A percentile compares a stretch with the other conserved stretches of the same genome.
Evolutionary conservation across 2,888 invertebrate species (phyloP).

Genomic region (Cotesia congregata): DNA sequence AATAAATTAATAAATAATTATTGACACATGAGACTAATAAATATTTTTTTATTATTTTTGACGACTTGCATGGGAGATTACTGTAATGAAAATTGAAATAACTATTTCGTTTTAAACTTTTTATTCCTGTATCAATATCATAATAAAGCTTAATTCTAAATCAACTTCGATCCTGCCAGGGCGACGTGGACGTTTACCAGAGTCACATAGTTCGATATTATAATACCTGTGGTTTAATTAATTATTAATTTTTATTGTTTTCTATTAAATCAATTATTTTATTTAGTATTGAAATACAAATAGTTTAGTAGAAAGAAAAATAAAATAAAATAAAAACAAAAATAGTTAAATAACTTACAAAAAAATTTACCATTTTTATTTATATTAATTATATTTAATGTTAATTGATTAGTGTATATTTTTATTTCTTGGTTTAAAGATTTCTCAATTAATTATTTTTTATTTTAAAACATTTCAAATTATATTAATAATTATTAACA

Average conservation of each 20-base stretch:
- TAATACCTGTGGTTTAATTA: neutral
- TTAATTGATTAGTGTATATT: conserved; percentile 23
- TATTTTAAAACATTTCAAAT: neutral
- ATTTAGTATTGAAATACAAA: neutral
- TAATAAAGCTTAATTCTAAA: conserved; percentile 31
- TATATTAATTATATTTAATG: conserved; percentile 20
- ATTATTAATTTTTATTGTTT: neutral
- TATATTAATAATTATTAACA: neutral
- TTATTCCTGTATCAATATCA: conserved; percentile 30
- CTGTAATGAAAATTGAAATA: conserved; percentile 54
- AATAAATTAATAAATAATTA: neutral
- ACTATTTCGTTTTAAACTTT: conserved; percentile 22
- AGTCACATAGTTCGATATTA: conserved; percentile 12
- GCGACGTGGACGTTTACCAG: conserved; percentile 14
- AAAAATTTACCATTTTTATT: conserved; percentile 17
- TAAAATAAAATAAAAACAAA: conserved; percentile 13
- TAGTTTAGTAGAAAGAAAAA: neutral
- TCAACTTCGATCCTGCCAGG: conserved; percentile 32
- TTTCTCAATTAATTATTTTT: too few species aligned
- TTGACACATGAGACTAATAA: conserved; percentile 10
- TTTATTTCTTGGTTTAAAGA: neutral
- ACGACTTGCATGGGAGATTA: conserved; percentile 50
- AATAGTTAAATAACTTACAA: neutral
- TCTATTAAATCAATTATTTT: conserved; percentile 14
- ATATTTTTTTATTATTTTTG: conserved; percentile 18